Evolutionary conservation across 2,888 invertebrate species (phyloP).

Genomic region (Meiosimyza platycephala): DNA sequence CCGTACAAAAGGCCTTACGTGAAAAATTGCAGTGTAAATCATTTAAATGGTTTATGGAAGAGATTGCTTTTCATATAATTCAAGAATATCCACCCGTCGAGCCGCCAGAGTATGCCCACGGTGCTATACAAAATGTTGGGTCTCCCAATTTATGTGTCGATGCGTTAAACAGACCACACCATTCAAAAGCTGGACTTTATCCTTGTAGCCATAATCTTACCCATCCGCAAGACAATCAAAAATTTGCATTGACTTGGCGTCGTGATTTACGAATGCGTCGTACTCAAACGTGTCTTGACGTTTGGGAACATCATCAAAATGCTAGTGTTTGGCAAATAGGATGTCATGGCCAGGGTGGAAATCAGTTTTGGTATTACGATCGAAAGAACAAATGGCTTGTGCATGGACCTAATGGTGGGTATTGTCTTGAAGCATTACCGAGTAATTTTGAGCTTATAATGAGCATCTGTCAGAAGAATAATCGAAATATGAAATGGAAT

Average conservation of each 20-base stretch:
- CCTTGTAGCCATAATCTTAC: constrained; percentile 57
- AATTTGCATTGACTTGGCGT: constrained; percentile 65
- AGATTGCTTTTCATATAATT: constrained; percentile 90
- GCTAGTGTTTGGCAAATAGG: constrained; percentile 85
- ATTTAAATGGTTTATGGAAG: constrained; percentile 96
- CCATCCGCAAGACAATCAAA: constrained; percentile 61
- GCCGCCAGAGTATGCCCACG: constrained; percentile 84
- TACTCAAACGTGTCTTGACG: constrained; percentile 88
- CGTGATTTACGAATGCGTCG: constrained; percentile 69
- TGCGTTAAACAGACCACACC: constrained; percentile 69
- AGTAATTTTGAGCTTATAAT: constrained; percentile 77
- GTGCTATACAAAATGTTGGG: constrained; percentile 78
- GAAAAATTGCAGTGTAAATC: constrained; percentile 84
- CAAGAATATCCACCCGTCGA: constrained; percentile 91
- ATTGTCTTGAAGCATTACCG: constrained; percentile 83
- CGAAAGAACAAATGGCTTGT: constrained; percentile 67
- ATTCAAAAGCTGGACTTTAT: constrained; percentile 62
- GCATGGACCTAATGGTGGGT: constrained; percentile 68
- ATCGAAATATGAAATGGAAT: constrained; percentile 62
- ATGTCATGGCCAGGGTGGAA: constrained; percentile 93
- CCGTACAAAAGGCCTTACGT: constrained; percentile 81
- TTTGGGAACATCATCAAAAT: constrained; percentile 72
- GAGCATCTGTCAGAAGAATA: constrained; percentile 71
- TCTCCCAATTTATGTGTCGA: constrained; percentile 80
- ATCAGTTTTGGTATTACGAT: constrained; percentile 92